These are phyloP conservation scores for Sebastes vulpes DNA, from an alignment of 2,797 vertebrate genomes.

Conservation along the genomic window DNA sequence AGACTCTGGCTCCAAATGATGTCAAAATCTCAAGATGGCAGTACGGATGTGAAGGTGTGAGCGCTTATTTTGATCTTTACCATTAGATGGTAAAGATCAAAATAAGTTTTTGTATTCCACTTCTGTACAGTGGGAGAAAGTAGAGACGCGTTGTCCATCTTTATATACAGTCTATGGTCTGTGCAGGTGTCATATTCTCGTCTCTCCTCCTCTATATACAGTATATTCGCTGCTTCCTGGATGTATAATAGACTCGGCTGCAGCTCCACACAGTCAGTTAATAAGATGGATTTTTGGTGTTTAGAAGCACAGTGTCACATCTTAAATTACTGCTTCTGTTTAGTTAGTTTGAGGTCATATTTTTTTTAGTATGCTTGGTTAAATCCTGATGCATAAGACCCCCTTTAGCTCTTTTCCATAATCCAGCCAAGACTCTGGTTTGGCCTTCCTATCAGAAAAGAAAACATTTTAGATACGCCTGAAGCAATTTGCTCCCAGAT, in stretches of 20 bases:
- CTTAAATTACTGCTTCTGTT: background rate
- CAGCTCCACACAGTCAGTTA: background rate
- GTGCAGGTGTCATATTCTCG: conserved; percentile 13
- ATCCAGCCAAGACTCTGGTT: conserved; percentile 13
- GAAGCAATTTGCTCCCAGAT: conserved; percentile 15
- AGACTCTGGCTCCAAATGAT: background rate
- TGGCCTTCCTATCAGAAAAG: conserved; percentile 7
- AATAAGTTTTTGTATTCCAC: too few relatives aligned
- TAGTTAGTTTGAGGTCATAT: conserved; percentile 20
- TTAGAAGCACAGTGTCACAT: conserved; percentile 2
- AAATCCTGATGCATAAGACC: background rate
- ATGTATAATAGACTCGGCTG: conserved; percentile 5
- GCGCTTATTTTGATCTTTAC: too few relatives aligned
- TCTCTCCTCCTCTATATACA: conserved; percentile 1
- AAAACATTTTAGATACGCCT: conserved; percentile 17
- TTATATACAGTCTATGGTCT: background rate
- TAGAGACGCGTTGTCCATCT: background rate
- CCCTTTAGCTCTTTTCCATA: background rate
- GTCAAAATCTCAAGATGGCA: background rate
- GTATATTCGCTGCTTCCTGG: conserved; percentile 10
- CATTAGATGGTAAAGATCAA: too few relatives aligned
- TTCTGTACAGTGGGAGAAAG: background rate
- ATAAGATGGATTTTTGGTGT: conserved; percentile 7
- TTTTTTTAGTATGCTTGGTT: background rate
- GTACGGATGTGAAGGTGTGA: too few relatives aligned